Evolutionary conservation across 2,888 invertebrate species (phyloP).

Genomic region (Trichopoda pennipes): DNA sequence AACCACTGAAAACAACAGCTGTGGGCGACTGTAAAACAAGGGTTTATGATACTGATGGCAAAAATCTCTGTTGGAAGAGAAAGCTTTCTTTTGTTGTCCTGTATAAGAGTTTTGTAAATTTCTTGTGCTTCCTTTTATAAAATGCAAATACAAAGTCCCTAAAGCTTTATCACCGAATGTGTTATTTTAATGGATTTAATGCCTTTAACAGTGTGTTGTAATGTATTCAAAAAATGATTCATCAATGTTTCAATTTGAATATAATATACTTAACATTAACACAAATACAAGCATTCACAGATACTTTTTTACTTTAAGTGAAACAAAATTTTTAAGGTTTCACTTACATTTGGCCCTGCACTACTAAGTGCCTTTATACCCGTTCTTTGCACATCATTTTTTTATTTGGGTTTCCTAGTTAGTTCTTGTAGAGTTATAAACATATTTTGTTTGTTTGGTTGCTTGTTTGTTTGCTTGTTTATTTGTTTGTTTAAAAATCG

Average conservation of each 20-base stretch:
- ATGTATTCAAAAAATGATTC: conserved; percentile 50
- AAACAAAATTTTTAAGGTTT: conserved; percentile 56
- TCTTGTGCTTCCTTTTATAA: conserved; percentile 28
- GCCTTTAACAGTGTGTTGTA: conserved; percentile 13
- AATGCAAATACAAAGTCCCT: neutral
- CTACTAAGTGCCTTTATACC: conserved; percentile 11
- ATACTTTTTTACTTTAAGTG: conserved; percentile 14
- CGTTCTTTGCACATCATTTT: neutral
- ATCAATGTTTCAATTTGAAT: conserved; percentile 51
- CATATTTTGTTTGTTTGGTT: conserved; percentile 32
- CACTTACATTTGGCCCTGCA: conserved; percentile 13
- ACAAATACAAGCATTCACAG: neutral
- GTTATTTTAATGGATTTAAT: conserved; percentile 17
- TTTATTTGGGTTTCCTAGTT: conserved; percentile 8
- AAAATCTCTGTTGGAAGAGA: conserved; percentile 8
- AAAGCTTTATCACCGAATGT: conserved; percentile 32
- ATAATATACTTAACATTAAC: conserved; percentile 25
- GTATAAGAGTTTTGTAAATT: conserved; percentile 58
- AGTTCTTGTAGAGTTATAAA: conserved; percentile 10
- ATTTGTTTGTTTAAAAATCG: conserved; percentile 43
- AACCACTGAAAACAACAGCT: conserved; percentile 55
- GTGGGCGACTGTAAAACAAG: conserved; percentile 38
- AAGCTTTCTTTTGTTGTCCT: conserved; percentile 23
- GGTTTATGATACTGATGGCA: conserved; percentile 40
- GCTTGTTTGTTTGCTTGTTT: too few species aligned